These are phyloP conservation scores for Venturia canescens DNA, from an alignment of 1,140 invertebrate species.

Conservation along the genomic window DNA sequence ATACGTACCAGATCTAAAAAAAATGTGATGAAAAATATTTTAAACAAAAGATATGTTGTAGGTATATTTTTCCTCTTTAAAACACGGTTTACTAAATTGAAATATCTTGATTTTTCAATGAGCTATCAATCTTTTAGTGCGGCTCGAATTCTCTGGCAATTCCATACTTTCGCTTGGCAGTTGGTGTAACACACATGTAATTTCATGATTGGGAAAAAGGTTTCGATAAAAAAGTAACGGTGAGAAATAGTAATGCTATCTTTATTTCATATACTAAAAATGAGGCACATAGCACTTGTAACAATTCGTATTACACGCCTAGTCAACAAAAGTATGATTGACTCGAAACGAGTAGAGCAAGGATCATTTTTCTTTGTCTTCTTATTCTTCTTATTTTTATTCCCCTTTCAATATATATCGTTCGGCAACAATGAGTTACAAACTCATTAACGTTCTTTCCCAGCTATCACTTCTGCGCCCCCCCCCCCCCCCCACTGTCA, in stretches of 20 bases:
- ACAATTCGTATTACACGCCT: conserved; percentile 56
- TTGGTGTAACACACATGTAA: too few species aligned
- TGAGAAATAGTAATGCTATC: conserved; percentile 56
- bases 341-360: conserved; percentile 45
- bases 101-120: too few species aligned
- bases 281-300: conserved; percentile 58
- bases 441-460: background rate
- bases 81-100: too few species aligned
- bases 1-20: too few species aligned
- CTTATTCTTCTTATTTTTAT: conserved; percentile 9
- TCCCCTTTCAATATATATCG: conserved; percentile 17
- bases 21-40: too few species aligned
- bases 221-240: conserved; percentile 21
- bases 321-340: conserved; percentile 54
- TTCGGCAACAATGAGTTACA: conserved; percentile 4
- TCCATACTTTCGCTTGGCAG: too few species aligned
- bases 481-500: background rate
- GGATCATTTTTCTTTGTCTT: conserved; percentile 35
- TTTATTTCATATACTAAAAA: conserved; percentile 57
- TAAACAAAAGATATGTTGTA: too few species aligned
- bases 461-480: too few species aligned
- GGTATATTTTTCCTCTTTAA: too few species aligned
- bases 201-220: background rate
- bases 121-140: too few species aligned
- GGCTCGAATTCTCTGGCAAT: too few species aligned